These are phyloP conservation scores for Stictocephala bisonia DNA, from an alignment of 2,888 invertebrate genomes.

Conservation along the genomic window DNA sequence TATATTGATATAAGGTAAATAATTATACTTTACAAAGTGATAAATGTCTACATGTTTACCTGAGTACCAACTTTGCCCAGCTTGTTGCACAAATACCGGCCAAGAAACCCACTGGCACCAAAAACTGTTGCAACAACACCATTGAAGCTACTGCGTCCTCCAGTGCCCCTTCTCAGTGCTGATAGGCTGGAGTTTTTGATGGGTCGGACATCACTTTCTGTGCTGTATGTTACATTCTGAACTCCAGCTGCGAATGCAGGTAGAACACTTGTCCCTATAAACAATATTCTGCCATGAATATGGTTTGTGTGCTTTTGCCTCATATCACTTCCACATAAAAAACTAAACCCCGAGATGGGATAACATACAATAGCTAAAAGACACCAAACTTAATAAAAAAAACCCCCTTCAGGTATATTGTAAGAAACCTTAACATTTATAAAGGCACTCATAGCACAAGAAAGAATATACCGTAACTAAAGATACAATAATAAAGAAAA, in stretches of 20 bases:
- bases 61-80: conserved; percentile 90
- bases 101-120: conserved; percentile 91
- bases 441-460: too few relatives aligned
- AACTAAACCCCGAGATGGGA: too few relatives aligned
- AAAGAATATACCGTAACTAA: too few relatives aligned
- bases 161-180: conserved; percentile 83
- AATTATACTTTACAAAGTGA: neutral
- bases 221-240: conserved; percentile 67
- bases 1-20: too few relatives aligned
- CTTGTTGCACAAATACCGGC: conserved; percentile 87
- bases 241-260: conserved; percentile 34
- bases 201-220: conserved; percentile 58
- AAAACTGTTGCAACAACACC: conserved; percentile 99
- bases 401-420: too few relatives aligned
- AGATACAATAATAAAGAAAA: too few relatives aligned
- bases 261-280: conserved; percentile 18
- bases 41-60: too few relatives aligned
- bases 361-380: too few relatives aligned
- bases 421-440: too few relatives aligned
- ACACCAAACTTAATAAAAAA: too few relatives aligned
- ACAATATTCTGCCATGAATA: neutral
- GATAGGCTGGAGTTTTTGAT: conserved; percentile 62
- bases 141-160: conserved; percentile 95
- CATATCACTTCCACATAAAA: too few relatives aligned
- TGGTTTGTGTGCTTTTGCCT: too few relatives aligned